Conservation (phyloP, 2,797 vertebrate species). For the Parauchenoglanis punctatus region DNA sequence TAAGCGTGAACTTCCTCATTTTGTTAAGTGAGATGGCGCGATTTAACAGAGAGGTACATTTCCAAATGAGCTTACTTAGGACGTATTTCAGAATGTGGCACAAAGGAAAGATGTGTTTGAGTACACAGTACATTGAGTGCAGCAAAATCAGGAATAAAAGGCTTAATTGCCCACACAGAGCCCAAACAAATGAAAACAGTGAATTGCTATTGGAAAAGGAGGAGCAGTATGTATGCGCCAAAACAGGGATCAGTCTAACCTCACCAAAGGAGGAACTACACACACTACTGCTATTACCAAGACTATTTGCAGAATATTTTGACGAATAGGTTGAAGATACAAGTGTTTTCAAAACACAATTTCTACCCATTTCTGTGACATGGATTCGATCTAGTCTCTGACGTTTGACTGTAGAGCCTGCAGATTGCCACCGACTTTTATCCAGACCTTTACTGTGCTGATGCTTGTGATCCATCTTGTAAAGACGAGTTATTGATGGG, state of each 20-base stretch:
- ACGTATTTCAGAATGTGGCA: neutral
- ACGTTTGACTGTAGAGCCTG: constrained; percentile 20
- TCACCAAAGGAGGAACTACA: neutral
- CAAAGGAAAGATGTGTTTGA: neutral
- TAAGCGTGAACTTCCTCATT: neutral
- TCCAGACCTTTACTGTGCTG: constrained; percentile 22
- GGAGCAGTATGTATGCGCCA: neutral
- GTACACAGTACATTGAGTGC: neutral
- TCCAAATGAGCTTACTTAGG: neutral
- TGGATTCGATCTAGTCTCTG: constrained; percentile 2
- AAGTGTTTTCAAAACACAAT: constrained; percentile 11
- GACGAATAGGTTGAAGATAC: constrained; percentile 10
- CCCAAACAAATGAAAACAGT: constrained; percentile 3
- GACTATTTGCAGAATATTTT: constrained; percentile 10
- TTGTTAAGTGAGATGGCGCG: neutral
- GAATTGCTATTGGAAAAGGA: neutral
- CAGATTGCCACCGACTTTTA: constrained; percentile 32
- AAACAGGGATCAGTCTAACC: constrained; percentile 5
- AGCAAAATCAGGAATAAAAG: constrained; percentile 10
- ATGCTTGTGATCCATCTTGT: constrained; percentile 39
- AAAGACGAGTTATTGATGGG: constrained; percentile 36
- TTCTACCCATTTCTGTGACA: constrained; percentile 17
- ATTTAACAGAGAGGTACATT: constrained; percentile 5
- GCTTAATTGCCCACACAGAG: neutral
- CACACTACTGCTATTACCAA: neutral